These are phyloP conservation scores for Microplitis manilae DNA, from an alignment of 2,888 invertebrate species.

Conservation along the genomic window DNA sequence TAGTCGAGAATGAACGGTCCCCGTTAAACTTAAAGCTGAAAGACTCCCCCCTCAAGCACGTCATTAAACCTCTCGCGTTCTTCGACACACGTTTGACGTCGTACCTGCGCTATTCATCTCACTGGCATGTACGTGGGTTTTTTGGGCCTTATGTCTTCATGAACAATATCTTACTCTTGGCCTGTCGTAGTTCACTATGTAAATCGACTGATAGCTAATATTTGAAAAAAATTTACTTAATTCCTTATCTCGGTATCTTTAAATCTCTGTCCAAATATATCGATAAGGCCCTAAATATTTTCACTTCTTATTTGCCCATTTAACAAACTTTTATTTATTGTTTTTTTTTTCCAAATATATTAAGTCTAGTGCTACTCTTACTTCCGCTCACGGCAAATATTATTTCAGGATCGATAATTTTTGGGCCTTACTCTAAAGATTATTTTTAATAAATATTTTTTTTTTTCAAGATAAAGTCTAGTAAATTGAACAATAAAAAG, in stretches of 20 bases:
- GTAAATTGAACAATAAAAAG: no score
- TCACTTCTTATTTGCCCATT: no score
- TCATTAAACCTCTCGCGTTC: neutral
- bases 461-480: no score
- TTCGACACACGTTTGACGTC: neutral
- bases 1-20: slow-evolving; percentile 60
- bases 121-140: neutral
- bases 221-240: neutral
- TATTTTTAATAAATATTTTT: no score
- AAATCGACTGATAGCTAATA: no score
- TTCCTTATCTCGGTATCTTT: neutral
- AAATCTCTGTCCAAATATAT: neutral
- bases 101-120: neutral
- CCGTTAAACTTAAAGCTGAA: slow-evolving; percentile 6
- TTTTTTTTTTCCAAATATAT: no score
- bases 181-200: no score
- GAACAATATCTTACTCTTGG: no score
- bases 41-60: neutral
- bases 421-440: neutral
- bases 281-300: neutral
- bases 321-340: no score
- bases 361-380: no score
- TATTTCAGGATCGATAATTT: neutral
- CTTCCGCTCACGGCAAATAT: neutral
- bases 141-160: neutral